Evolutionary conservation across 2,113 vertebrate species (phyloP).

Genomic region (Amblyopsis rosae): DNA sequence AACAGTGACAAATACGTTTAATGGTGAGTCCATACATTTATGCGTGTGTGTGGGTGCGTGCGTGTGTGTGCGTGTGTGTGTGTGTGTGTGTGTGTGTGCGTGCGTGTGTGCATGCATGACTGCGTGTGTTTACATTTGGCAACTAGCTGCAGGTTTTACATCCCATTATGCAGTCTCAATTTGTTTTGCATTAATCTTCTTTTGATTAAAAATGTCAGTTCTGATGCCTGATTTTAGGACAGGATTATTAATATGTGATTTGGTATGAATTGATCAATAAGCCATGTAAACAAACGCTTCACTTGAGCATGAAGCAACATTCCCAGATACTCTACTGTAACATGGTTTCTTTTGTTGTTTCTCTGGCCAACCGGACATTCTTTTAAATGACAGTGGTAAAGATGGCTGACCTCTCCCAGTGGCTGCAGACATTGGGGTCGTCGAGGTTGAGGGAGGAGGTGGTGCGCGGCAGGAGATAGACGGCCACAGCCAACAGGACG

Average conservation of each 20-base stretch:
- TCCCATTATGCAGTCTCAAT: conserved; percentile 18
- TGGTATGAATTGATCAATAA: too few relatives aligned
- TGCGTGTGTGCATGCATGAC: too few relatives aligned
- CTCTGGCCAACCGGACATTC: too few relatives aligned
- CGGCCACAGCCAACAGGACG: conserved; percentile 72
- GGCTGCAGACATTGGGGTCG: conserved; percentile 98
- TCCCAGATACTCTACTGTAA: too few relatives aligned
- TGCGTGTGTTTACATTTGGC: conserved; percentile 6
- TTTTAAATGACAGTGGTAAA: neutral
- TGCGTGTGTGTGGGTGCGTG: neutral
- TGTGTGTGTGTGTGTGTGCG: conserved; percentile 2
- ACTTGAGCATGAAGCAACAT: too few relatives aligned
- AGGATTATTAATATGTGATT: too few relatives aligned
- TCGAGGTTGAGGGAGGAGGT: conserved; percentile 87
- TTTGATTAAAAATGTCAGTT: neutral
- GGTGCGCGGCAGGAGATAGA: conserved; percentile 72
- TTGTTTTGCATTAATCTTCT: conserved; percentile 21
- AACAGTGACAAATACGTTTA: too few relatives aligned
- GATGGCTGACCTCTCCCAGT: conserved; percentile 93
- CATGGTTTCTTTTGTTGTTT: too few relatives aligned
- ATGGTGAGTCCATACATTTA: too few relatives aligned
- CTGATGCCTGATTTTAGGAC: too few relatives aligned
- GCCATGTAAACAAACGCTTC: too few relatives aligned
- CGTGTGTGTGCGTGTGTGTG: neutral
- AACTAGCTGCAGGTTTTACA: conserved; percentile 30